Percentiles rank a stretch among this genome's conserved stretches.
These are phyloP conservation scores for Neopipo cinnamomea DNA, from an alignment of 2,113 vertebrate genomes.

Conservation along the genomic window DNA sequence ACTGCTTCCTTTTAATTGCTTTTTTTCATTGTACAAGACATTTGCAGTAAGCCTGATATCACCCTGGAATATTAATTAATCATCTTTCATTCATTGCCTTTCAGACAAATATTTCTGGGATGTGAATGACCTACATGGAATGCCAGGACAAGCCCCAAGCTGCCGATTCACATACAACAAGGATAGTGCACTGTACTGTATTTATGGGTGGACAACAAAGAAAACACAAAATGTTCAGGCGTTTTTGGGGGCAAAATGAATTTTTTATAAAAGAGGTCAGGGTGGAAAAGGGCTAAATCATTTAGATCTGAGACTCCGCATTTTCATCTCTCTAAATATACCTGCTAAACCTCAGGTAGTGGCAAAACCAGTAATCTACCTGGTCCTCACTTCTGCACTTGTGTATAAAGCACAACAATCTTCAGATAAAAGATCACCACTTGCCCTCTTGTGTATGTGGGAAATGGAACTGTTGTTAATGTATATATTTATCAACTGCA, in stretches of 20 bases:
- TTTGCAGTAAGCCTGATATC: neutral
- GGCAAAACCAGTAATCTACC: neutral
- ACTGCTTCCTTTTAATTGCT: neutral
- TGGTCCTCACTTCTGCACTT: neutral
- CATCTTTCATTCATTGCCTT: constrained; percentile 29
- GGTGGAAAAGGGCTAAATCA: neutral
- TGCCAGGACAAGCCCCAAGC: neutral
- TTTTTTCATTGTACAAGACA: neutral
- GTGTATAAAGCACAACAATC: neutral
- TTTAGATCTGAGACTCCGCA: neutral
- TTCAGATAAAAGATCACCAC: neutral
- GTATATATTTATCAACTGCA: neutral
- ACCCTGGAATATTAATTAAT: neutral
- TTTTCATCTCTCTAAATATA: neutral
- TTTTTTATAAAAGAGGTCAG: neutral
- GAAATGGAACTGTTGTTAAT: neutral
- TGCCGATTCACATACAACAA: neutral
- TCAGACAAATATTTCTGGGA: constrained; percentile 60
- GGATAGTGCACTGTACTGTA: neutral
- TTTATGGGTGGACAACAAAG: neutral
- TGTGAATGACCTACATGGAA: constrained; percentile 31
- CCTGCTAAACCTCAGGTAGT: neutral
- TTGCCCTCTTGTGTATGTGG: neutral
- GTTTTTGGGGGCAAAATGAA: neutral
- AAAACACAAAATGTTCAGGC: neutral